These are phyloP conservation scores for Actenoides lindsayi DNA, from an alignment of 2,113 vertebrate species.

Conservation along the genomic window DNA sequence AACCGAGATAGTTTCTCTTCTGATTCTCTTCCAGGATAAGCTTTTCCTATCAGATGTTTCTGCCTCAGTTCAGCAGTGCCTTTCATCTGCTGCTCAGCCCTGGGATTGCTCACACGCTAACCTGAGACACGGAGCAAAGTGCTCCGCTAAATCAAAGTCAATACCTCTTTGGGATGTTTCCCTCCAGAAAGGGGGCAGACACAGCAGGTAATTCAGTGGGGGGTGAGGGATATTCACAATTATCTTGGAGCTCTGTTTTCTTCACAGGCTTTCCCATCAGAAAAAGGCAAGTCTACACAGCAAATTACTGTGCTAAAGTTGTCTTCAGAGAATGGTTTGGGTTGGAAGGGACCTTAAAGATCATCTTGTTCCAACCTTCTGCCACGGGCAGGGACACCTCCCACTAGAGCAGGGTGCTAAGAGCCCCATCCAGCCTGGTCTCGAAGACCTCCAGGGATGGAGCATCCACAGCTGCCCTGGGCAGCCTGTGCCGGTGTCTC, in stretches of 20 bases:
- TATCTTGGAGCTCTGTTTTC: background rate
- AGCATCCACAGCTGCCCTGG: no score
- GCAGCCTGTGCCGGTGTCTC: no score
- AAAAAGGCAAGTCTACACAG: accelerated
- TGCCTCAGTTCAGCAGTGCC: background rate
- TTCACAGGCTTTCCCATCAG: background rate
- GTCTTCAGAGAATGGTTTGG: no score
- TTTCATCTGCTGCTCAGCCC: background rate
- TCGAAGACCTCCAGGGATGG: no score
- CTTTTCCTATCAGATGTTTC: conserved; percentile 35
- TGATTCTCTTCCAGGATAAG: conserved; percentile 50
- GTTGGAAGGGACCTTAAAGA: no score
- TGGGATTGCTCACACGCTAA: background rate
- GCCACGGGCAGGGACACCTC: no score
- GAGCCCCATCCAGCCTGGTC: no score
- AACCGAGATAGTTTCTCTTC: background rate
- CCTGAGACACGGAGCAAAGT: background rate
- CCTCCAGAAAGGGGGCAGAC: background rate
- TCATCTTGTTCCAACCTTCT: no score
- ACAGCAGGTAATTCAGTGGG: accelerated
- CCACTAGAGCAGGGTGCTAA: no score
- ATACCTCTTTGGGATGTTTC: background rate
- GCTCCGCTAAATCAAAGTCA: background rate
- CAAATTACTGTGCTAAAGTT: background rate
- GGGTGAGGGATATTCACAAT: no score